Base-by-base conservation (phyloP, 2,797 vertebrate species). In the Pterois miles region DNA sequence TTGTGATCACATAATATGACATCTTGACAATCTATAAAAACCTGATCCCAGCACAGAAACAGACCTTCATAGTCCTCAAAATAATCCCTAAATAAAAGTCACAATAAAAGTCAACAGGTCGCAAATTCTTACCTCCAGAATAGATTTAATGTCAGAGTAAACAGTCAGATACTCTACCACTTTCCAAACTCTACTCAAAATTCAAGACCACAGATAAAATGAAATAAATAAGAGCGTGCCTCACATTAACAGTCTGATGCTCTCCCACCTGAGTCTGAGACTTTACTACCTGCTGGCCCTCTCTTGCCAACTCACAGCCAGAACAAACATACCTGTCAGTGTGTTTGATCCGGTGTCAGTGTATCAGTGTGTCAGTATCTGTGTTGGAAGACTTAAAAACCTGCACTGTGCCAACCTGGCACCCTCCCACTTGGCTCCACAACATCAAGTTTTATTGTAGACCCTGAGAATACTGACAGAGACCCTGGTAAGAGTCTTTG, bases 381-480 rank as follows among this genome's bases (percentile, higher is more conserved):
- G 50, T 71, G 78, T 83, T 73, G 81, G 64, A 14, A 14, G 58
- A 81, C 62, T 65, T 67, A 2, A 73, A 65, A 85, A 50, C 40
- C 68, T 70, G 33, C 31, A 25, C 57, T 2, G 13, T 89, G 83
- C 84, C 86, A 87, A 78, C 67, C 86, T 90, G 86, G 78, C 86
- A 65, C 2, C 81, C 60, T 74, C 82, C 80, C 69, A 76, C 78
- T 83, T 82, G 75, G 78, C 86, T 84, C 57, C 25, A 50, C 59
- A 76, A 69, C 83, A 84, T 74, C 43, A 69, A 71, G 87, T 82
- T 91, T 89, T 92, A 91, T 81, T 69, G 79, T 79, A 38, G 29
- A 83, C 90, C 89, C 88, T 86, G 88, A 88, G 75, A 87, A 79
- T 60, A 58, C 76, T 85, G 84, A 89, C 89, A 74, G 74, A 85